phyloP scores from a whole-genome alignment of 2,113 vertebrate species.

The Atractosteus spatula region DNA sequence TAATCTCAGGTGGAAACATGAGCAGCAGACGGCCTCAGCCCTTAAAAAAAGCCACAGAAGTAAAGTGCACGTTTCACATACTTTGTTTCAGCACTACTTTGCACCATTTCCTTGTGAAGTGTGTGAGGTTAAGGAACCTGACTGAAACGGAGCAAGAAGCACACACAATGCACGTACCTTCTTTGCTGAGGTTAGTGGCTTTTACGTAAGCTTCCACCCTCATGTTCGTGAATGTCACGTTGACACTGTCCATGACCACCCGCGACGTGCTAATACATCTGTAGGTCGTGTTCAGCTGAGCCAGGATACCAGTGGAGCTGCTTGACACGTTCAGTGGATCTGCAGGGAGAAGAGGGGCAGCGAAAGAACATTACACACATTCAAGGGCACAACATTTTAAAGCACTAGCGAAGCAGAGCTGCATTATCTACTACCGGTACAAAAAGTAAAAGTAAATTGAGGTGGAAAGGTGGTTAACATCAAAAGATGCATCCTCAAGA shows the following conservation, averaged over 20 bases:
- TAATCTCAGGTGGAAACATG: no score
- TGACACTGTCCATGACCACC: conserved; percentile 48
- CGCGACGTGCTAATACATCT: conserved; percentile 59
- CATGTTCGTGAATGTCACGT: conserved; percentile 61
- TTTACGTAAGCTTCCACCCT: conserved; percentile 81
- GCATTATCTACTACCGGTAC: background rate
- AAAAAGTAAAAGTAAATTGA: no score
- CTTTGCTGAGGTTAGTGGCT: conserved; percentile 64
- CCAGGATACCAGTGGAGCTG: conserved; percentile 57
- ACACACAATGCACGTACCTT: conserved; percentile 52
- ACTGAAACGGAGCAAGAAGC: background rate
- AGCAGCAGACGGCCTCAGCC: no score
- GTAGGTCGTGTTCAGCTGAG: conserved; percentile 74
- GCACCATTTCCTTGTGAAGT: no score
- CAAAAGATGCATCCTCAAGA: no score
- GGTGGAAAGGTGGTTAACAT: no score
- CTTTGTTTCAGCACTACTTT: no score
- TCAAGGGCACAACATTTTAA: background rate
- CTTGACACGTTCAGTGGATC: conserved; percentile 45
- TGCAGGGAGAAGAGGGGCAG: conserved; percentile 23
- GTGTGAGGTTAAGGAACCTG: no score
- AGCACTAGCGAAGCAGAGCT: background rate
- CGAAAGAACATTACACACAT: background rate
- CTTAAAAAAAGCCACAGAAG: no score
- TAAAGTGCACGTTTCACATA: no score